Conservation (phyloP, 1,140 invertebrate genomes). For the Musca domestica region DNA sequence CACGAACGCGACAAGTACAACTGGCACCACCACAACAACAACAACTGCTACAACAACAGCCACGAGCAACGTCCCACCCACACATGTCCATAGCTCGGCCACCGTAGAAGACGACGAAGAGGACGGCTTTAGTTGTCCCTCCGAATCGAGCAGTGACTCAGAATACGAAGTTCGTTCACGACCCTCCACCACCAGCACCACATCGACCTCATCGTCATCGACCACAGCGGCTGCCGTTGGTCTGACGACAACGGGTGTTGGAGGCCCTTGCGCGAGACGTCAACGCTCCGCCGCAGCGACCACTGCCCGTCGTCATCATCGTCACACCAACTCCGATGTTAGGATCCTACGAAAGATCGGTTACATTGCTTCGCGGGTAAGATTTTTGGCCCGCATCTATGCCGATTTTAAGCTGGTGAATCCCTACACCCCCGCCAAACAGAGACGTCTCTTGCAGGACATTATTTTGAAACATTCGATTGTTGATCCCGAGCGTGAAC, state of each 20-base stretch:
- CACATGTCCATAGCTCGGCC: not conserved
- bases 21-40: conserved; percentile 20
- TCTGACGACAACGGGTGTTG: not conserved
- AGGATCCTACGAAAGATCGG: conserved; percentile 46
- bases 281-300: conserved; percentile 21
- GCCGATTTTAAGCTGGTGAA: conserved; percentile 44
- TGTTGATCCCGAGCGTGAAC: conserved; percentile 41
- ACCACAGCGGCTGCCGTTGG: not conserved
- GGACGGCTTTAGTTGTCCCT: conserved; percentile 20
- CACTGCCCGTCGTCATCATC: not conserved
- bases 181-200: conserved; percentile 16
- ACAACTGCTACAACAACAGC: conserved; percentile 23
- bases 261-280: not conserved
- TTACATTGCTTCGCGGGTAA: conserved; percentile 48
- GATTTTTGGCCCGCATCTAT: conserved; percentile 45
- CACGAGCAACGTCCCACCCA: conserved; percentile 10
- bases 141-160: conserved; percentile 22
- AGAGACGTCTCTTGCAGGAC: conserved; percentile 46
- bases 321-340: conserved; percentile 41
- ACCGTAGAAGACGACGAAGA: conserved; percentile 20
- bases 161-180: conserved; percentile 8
- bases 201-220: conserved; percentile 24
- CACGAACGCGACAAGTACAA: not conserved
- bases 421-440: conserved; percentile 46
- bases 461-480: conserved; percentile 47